Evolutionary conservation across 1,140 invertebrate species (phyloP).

Genomic region (Drosophila oshimai): DNA sequence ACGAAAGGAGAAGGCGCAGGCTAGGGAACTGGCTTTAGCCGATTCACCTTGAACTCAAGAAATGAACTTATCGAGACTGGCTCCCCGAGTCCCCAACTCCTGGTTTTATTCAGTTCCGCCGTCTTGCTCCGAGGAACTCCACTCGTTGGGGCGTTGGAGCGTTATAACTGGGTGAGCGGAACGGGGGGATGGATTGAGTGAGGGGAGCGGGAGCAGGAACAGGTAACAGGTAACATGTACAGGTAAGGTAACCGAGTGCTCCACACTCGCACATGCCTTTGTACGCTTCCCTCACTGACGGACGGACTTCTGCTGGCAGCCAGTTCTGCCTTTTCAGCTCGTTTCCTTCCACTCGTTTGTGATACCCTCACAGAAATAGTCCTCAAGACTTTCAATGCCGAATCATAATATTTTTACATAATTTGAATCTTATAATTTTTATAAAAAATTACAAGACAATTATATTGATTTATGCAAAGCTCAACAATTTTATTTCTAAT

Average conservation of each 20-base stretch:
- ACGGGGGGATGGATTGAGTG: background rate
- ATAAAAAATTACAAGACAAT: no score
- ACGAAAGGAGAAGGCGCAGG: slow-evolving; percentile 8
- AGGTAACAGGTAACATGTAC: slow-evolving; percentile 18
- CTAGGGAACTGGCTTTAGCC: slow-evolving; percentile 34
- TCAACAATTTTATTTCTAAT: no score
- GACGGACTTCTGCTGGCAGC: slow-evolving; percentile 33
- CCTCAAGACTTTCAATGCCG: background rate
- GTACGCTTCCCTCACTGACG: slow-evolving; percentile 26
- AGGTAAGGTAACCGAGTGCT: slow-evolving; percentile 14
- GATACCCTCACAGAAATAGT: background rate
- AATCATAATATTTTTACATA: no score
- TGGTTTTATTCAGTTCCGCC: slow-evolving; percentile 19
- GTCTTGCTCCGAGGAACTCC: slow-evolving; percentile 14
- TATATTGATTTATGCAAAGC: no score
- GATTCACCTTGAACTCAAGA: slow-evolving; percentile 76
- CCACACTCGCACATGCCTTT: slow-evolving; percentile 20
- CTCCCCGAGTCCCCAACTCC: slow-evolving; percentile 12
- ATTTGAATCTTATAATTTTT: no score
- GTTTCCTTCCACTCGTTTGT: slow-evolving; percentile 20
- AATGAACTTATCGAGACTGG: slow-evolving; percentile 61
- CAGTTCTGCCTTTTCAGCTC: slow-evolving; percentile 37
- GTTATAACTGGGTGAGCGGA: slow-evolving; percentile 37
- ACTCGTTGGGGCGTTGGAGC: slow-evolving; percentile 56
- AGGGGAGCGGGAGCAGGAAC: slow-evolving; percentile 14